Evolutionary conservation across 2,797 vertebrate genomes (phyloP).

Genomic region (Dicrostonyx torquatus): DNA sequence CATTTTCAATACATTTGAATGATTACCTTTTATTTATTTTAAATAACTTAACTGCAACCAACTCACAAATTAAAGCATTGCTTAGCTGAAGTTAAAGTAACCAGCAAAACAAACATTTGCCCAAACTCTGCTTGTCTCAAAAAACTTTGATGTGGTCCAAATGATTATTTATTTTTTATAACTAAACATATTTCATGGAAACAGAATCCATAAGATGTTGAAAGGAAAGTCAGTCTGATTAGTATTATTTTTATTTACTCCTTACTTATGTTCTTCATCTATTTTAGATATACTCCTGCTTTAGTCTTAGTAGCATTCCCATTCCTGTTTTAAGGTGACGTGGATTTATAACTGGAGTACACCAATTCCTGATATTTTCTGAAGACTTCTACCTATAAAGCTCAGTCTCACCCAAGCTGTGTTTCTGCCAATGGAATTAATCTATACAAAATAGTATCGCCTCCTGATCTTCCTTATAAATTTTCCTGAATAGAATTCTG

Average conservation of each 20-base stretch:
- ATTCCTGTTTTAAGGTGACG: background rate
- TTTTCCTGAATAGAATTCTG: constrained; percentile 33
- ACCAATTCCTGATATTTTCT: constrained; percentile 22
- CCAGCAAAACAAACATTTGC: background rate
- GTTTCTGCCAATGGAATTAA: constrained; percentile 24
- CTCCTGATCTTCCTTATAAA: constrained; percentile 36
- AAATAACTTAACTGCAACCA: background rate
- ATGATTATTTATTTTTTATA: background rate
- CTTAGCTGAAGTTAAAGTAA: background rate
- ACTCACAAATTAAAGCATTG: background rate
- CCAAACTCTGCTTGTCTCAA: background rate
- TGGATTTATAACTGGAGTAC: background rate
- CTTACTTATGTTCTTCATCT: background rate
- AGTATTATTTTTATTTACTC: background rate
- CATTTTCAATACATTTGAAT: background rate
- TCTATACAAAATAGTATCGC: constrained; percentile 7
- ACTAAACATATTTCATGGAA: background rate
- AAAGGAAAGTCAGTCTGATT: background rate
- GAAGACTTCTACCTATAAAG: background rate
- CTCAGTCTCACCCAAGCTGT: background rate
- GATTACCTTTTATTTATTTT: background rate
- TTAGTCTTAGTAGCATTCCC: background rate
- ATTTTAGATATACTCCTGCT: background rate
- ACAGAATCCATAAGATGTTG: background rate
- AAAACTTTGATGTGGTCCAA: background rate